Percentiles rank a stretch among this genome's conserved stretches.
Conservation (phyloP, 1,140 invertebrate genomes). For the Drosophila bocki region DNA sequence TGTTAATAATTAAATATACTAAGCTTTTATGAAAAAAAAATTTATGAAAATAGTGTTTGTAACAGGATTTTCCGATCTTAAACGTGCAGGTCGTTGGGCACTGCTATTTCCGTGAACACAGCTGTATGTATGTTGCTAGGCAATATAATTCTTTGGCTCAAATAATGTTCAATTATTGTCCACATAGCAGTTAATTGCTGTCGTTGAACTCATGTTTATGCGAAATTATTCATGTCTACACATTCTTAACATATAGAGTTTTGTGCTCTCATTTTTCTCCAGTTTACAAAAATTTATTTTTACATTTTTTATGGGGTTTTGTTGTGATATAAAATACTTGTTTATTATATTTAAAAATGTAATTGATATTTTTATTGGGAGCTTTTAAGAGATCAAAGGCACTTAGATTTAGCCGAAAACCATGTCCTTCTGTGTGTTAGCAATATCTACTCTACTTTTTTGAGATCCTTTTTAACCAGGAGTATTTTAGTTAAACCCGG, state of each 20-base stretch:
- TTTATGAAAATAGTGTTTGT: no score
- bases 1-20: no score
- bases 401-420: no score
- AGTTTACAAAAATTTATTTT: slow-evolving; percentile 8
- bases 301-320: neutral
- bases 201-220: slow-evolving; percentile 15
- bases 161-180: slow-evolving; percentile 16
- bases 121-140: neutral
- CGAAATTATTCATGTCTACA: slow-evolving; percentile 5
- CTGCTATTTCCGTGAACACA: no score
- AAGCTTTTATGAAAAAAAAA: no score
- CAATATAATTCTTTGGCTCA: neutral
- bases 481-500: no score
- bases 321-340: neutral
- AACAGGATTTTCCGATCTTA: no score
- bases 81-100: no score
- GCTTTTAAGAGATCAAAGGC: neutral
- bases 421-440: no score
- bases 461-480: no score
- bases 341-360: neutral
- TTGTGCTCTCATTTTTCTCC: slow-evolving; percentile 4
- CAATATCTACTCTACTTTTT: no score
- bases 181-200: slow-evolving; percentile 9
- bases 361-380: neutral
- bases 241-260: neutral